These are phyloP conservation scores for Sceloporus tristichus DNA, from an alignment of 2,113 vertebrate species.

Conservation along the genomic window DNA sequence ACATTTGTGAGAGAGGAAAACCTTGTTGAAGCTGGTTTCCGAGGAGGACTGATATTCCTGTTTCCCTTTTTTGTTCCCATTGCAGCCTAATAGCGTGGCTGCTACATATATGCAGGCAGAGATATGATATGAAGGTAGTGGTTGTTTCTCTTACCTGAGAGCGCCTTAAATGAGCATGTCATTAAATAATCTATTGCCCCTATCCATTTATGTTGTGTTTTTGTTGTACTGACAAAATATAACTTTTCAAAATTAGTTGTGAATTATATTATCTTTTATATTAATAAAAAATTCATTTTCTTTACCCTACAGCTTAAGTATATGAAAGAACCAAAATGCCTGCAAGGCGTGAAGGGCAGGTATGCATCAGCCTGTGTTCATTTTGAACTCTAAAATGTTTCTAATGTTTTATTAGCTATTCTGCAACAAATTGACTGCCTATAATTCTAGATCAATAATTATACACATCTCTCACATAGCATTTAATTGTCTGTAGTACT, in stretches of 20 bases:
- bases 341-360: slow-evolving; percentile 71
- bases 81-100: not conserved
- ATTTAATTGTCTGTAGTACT: not conserved
- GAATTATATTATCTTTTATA: not conserved
- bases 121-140: not conserved
- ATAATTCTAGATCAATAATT: not conserved
- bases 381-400: not conserved
- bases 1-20: not conserved
- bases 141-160: not conserved
- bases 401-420: slow-evolving; percentile 14
- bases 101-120: not conserved
- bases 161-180: not conserved
- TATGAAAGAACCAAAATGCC: slow-evolving; percentile 72
- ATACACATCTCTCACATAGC: not conserved
- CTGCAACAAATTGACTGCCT: not conserved
- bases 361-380: slow-evolving; percentile 57
- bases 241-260: not conserved
- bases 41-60: not conserved
- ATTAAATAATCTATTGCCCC: not conserved
- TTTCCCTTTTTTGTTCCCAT: not conserved
- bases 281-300: not conserved
- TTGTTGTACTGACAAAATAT: not conserved
- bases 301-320: slow-evolving; percentile 43
- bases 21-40: not conserved
- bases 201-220: not conserved